phyloP scores from a whole-genome alignment of 2,888 invertebrate genomes.

The Sthenelais limicola region DNA sequence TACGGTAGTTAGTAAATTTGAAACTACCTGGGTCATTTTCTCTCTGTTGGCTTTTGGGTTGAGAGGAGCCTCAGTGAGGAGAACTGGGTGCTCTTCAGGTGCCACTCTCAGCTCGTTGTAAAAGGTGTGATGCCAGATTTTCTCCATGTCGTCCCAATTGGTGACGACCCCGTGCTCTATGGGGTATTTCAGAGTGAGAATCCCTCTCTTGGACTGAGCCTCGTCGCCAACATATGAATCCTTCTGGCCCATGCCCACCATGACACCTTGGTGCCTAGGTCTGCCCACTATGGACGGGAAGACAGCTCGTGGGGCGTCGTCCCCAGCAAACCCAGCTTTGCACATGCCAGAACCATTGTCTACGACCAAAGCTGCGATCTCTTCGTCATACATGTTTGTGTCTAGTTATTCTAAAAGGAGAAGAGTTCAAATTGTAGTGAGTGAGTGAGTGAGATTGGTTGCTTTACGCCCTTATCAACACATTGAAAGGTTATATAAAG shows the following conservation, averaged over 20 bases:
- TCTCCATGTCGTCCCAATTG: constrained; percentile 42
- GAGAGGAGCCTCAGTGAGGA: constrained; percentile 40
- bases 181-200: constrained; percentile 66
- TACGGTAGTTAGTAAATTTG: too few relatives aligned
- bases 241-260: constrained; percentile 42
- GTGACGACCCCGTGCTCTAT: constrained; percentile 57
- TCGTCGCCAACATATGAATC: constrained; percentile 38
- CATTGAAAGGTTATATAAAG: too few relatives aligned
- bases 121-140: constrained; percentile 67
- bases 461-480: too few relatives aligned
- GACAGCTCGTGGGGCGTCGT: constrained; percentile 41
- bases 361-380: constrained; percentile 31
- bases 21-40: constrained; percentile 38
- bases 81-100: constrained; percentile 40
- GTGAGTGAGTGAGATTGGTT: too few relatives aligned
- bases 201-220: constrained; percentile 55
- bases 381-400: constrained; percentile 44
- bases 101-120: constrained; percentile 42
- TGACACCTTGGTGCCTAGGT: constrained; percentile 39
- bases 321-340: constrained; percentile 41
- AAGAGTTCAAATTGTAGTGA: too few relatives aligned
- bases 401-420: too few relatives aligned
- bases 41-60: constrained; percentile 40
- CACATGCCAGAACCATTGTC: constrained; percentile 43
- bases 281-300: constrained; percentile 40